Evolutionary conservation across 2,888 invertebrate species (phyloP).

Genomic region (Drosophila kanekoi): DNA sequence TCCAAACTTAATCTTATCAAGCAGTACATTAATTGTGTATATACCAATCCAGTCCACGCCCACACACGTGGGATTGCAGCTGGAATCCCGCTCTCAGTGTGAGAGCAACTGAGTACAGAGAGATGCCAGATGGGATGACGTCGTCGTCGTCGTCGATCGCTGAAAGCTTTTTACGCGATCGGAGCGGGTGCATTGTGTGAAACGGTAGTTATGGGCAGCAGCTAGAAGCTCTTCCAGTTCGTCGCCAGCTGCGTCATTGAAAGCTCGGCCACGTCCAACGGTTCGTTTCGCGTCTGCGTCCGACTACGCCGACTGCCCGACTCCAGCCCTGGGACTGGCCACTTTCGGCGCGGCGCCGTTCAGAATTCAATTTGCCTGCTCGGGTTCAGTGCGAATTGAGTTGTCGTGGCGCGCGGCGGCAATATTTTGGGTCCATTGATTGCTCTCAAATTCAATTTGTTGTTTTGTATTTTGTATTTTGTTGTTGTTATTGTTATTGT

Average conservation of each 20-base stretch:
- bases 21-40: conserved; percentile 2
- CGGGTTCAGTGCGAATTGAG: conserved; percentile 65
- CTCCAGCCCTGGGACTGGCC: conserved; percentile 21
- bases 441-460: conserved; percentile 13
- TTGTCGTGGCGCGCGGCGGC: conserved; percentile 51
- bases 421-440: conserved; percentile 8
- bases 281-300: conserved; percentile 10
- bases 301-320: not conserved
- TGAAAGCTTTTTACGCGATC: conserved; percentile 33
- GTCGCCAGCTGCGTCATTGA: conserved; percentile 33
- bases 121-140: conserved; percentile 1
- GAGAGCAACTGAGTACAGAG: not conserved
- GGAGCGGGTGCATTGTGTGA: not conserved
- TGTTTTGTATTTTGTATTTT: conserved; percentile 6
- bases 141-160: conserved; percentile 1
- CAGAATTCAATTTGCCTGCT: conserved; percentile 30
- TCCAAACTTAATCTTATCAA: conserved; percentile 5
- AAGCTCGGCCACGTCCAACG: conserved; percentile 44
- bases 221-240: conserved; percentile 52
- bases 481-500: not conserved
- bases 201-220: conserved; percentile 16
- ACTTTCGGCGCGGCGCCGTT: conserved; percentile 16
- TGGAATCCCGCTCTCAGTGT: conserved; percentile 9
- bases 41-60: not conserved
- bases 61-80: not conserved